These are phyloP conservation scores for Amblyraja radiata DNA, from an alignment of 2,797 vertebrate species.

Conservation along the genomic window DNA sequence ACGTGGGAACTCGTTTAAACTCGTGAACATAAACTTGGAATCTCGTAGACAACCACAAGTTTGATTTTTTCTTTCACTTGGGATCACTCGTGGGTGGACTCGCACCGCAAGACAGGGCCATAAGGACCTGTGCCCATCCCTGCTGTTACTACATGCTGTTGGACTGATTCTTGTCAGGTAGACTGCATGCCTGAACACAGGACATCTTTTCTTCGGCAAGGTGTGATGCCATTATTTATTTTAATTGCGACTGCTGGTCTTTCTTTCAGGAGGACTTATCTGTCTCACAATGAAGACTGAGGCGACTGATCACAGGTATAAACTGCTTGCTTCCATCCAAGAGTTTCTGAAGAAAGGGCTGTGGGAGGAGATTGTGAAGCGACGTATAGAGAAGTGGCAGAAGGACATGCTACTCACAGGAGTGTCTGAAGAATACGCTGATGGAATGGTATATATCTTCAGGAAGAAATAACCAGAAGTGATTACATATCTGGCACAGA, in stretches of 20 bases:
- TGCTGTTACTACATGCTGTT: no score
- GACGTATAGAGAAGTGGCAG: not conserved
- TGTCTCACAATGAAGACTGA: not conserved
- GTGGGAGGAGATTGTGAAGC: not conserved
- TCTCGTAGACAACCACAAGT: no score
- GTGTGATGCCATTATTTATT: not conserved
- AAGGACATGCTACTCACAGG: not conserved
- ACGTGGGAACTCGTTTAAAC: no score
- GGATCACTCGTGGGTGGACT: no score
- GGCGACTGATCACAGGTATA: not conserved
- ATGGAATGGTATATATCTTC: not conserved
- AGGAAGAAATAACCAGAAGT: not conserved
- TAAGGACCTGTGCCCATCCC: no score
- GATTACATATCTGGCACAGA: no score
- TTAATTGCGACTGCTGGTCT: not conserved
- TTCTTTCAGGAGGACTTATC: not conserved
- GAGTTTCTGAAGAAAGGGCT: not conserved
- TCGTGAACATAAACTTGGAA: no score
- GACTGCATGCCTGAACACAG: not conserved
- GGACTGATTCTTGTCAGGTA: not conserved
- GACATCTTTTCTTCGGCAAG: not conserved
- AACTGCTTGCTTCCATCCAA: not conserved
- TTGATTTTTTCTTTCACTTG: no score
- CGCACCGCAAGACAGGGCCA: no score
- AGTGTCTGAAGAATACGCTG: not conserved